phyloP scores from a whole-genome alignment of 2,797 vertebrate genomes.

The Hipposideros larvatus region DNA sequence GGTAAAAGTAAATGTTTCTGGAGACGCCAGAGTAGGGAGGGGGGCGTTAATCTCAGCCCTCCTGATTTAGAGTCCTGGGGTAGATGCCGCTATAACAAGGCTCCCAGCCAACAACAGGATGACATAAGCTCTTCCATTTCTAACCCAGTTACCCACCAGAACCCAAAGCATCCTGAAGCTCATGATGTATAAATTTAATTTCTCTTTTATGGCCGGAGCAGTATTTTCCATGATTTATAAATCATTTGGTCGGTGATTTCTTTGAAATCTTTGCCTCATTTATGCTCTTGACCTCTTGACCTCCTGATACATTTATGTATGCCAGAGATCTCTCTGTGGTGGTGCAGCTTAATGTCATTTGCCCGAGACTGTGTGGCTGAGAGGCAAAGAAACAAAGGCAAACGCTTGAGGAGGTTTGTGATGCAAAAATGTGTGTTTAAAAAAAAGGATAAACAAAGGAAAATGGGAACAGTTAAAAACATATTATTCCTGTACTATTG shows the following conservation, averaged over 20 bases:
- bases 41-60: background rate
- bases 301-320: constrained; percentile 86
- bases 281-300: constrained; percentile 80
- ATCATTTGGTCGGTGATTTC: constrained; percentile 84
- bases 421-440: constrained; percentile 80
- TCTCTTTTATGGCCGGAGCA: constrained; percentile 83
- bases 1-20: constrained; percentile 75
- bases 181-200: constrained; percentile 78
- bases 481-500: constrained; percentile 66
- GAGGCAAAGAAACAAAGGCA: constrained; percentile 82
- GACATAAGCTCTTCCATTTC: constrained; percentile 75
- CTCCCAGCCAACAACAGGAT: constrained; percentile 69
- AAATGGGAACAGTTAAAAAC: constrained; percentile 78
- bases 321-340: constrained; percentile 82
- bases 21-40: constrained; percentile 54
- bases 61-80: constrained; percentile 66
- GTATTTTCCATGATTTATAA: constrained; percentile 84
- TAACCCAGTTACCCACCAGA: constrained; percentile 83
- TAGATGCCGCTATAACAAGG: constrained; percentile 54
- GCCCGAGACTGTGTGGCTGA: constrained; percentile 81
- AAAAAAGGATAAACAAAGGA: constrained; percentile 83
- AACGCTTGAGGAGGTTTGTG: constrained; percentile 65
- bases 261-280: constrained; percentile 87
- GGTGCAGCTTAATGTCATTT: constrained; percentile 79
- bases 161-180: constrained; percentile 81